Evolutionary conservation across 1,140 invertebrate genomes (phyloP).

Genomic region (Drusus annulatus): DNA sequence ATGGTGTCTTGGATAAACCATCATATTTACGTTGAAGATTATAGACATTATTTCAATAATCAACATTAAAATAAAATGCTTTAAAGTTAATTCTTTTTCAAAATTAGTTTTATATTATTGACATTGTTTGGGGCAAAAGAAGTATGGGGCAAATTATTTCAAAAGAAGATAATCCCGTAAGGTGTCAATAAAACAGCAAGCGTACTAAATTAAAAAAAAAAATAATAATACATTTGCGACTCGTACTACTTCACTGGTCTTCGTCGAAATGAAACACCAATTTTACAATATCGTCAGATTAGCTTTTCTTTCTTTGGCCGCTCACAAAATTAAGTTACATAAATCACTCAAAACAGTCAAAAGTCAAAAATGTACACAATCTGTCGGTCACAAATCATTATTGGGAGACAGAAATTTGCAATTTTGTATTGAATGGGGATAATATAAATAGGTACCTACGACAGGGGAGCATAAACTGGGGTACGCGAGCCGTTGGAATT

Average conservation of each 20-base stretch:
- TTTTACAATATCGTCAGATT: conserved; percentile 46
- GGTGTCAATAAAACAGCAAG: not conserved
- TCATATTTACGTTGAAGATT: no score
- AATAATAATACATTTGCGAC: not conserved
- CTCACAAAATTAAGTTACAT: conserved; percentile 57
- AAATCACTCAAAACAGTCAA: conserved; percentile 57
- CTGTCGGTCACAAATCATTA: conserved; percentile 59
- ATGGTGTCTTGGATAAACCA: no score
- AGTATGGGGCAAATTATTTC: no score
- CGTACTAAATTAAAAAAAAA: not conserved
- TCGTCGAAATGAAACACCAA: not conserved
- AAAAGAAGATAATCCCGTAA: no score
- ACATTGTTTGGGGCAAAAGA: no score
- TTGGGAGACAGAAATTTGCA: conserved; percentile 53
- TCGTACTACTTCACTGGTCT: not conserved
- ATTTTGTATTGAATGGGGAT: conserved; percentile 52
- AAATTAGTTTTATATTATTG: no score
- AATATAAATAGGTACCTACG: not conserved
- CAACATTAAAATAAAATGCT: no score
- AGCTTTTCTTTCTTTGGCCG: conserved; percentile 49
- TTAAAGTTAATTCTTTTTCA: no score
- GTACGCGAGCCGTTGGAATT: no score
- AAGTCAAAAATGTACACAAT: conserved; percentile 57
- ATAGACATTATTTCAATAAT: no score
- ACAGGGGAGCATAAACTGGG: no score